A percentile compares a stretch with the other conserved stretches of the same genome.
Conservation (phyloP, 1,140 invertebrate species). For the Bombus ignitus region DNA sequence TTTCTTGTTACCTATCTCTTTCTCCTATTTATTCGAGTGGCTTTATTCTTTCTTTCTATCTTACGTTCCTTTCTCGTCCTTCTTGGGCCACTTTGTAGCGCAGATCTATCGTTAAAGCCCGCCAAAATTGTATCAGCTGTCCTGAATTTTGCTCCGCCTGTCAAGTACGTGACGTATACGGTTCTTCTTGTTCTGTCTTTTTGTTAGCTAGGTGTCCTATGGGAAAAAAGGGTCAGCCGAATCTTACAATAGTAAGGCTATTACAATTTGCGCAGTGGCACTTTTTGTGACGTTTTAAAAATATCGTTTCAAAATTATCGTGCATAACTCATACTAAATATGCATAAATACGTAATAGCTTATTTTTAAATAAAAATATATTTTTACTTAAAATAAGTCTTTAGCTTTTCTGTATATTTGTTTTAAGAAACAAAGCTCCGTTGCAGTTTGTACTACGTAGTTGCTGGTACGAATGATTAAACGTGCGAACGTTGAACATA, state of each 20-base stretch:
- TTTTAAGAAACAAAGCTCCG: neutral
- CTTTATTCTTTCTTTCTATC: conserved; percentile 27
- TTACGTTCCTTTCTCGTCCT: conserved; percentile 22
- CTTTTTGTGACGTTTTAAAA: conserved; percentile 7
- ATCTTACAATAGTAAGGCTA: conserved; percentile 46
- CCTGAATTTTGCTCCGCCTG: conserved; percentile 72
- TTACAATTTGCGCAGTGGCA: conserved; percentile 60
- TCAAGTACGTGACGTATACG: conserved; percentile 46
- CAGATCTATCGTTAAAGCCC: conserved; percentile 66
- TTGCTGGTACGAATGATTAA: neutral
- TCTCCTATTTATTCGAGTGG: conserved; percentile 23
- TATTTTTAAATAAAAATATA: neutral
- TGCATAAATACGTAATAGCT: neutral
- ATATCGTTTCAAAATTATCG: neutral
- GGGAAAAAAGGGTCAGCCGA: conserved; percentile 45
- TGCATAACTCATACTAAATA: neutral
- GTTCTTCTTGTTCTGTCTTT: conserved; percentile 61
- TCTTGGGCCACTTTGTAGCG: conserved; percentile 46
- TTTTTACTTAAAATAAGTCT: too few relatives aligned
- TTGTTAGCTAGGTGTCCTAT: conserved; percentile 57
- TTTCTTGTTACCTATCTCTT: conserved; percentile 33
- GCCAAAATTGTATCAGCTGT: conserved; percentile 82
- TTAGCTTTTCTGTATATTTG: too few relatives aligned
- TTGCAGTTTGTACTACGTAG: neutral
- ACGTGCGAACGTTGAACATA: neutral